Percentiles rank a stretch among this genome's conserved stretches.
Evolutionary conservation across 92 coral and sea anemone species (phyloP).

Genomic region (Anthopleura xanthogrammica): DNA sequence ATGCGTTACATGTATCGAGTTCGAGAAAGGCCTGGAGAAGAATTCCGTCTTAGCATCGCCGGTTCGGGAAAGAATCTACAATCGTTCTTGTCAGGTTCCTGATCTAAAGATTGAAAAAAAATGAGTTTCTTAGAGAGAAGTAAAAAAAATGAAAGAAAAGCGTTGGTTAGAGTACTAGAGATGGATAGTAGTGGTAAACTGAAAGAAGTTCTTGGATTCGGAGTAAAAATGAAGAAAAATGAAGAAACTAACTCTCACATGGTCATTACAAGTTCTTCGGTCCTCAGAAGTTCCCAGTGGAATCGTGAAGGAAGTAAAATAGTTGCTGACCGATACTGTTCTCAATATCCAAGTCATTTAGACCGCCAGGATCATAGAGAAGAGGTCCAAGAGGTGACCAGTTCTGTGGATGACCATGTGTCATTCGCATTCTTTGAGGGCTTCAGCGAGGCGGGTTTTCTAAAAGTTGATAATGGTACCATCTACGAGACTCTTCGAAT

Average conservation of each 20-base stretch:
- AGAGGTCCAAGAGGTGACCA: not conserved
- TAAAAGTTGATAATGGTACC: not conserved
- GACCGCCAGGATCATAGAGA: not conserved
- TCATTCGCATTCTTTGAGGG: not conserved
- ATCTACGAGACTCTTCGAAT: not conserved
- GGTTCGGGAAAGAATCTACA: too few relatives aligned
- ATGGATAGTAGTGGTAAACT: not conserved
- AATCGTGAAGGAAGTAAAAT: not conserved
- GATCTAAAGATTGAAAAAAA: too few relatives aligned
- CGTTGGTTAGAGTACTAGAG: not conserved
- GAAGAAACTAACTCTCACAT: not conserved
- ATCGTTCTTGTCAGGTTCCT: too few relatives aligned
- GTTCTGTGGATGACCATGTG: not conserved
- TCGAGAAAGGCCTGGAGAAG: too few relatives aligned
- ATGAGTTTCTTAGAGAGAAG: not conserved
- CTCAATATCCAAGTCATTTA: not conserved
- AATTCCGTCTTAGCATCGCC: too few relatives aligned
- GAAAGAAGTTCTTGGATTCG: not conserved
- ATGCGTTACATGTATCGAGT: too few relatives aligned
- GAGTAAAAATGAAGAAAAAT: not conserved
- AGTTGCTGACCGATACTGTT: not conserved
- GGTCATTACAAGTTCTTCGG: not conserved
- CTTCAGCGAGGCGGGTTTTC: not conserved
- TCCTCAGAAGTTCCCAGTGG: not conserved
- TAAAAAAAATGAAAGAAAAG: not conserved